These are phyloP conservation scores for Ceyx erithaca DNA, from an alignment of 2,797 vertebrate genomes.

Conservation along the genomic window DNA sequence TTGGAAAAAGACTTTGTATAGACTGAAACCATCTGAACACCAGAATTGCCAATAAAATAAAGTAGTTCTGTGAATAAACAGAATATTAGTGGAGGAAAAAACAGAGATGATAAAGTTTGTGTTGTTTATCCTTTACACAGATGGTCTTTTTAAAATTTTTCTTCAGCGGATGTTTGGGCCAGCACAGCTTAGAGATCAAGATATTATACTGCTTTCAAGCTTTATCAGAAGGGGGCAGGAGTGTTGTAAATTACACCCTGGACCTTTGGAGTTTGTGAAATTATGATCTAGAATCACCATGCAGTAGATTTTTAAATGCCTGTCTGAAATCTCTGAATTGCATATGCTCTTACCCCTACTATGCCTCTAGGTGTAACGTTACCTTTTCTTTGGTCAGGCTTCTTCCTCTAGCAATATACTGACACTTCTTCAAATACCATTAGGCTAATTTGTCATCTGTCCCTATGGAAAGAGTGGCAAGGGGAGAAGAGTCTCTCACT, in stretches of 20 bases:
- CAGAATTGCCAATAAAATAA: slow-evolving; percentile 38
- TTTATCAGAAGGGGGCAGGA: neutral
- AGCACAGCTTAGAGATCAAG: neutral
- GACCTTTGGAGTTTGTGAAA: neutral
- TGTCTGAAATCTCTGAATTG: neutral
- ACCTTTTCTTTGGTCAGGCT: neutral
- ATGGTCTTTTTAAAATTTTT: slow-evolving; percentile 41
- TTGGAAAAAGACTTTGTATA: neutral
- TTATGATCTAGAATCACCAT: neutral
- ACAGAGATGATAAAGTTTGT: slow-evolving; percentile 25
- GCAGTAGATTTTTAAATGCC: neutral
- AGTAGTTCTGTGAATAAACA: slow-evolving; percentile 56
- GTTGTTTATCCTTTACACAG: slow-evolving; percentile 45
- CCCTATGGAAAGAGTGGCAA: neutral
- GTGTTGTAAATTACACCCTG: neutral
- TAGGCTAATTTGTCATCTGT: neutral
- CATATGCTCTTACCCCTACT: fast-evolving
- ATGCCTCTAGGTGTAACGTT: neutral
- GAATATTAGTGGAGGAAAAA: slow-evolving; percentile 46
- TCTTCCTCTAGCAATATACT: neutral
- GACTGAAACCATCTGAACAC: slow-evolving; percentile 37
- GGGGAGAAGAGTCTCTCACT: neutral
- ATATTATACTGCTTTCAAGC: neutral
- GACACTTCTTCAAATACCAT: neutral
- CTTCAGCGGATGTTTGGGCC: slow-evolving; percentile 5